Evolutionary conservation across 30 jellyfish, hydroid and myxozoan genomes (phyloP), one percentile per base, ranked within the genome.

Genomic region (Pelagia noctiluca): DNA sequence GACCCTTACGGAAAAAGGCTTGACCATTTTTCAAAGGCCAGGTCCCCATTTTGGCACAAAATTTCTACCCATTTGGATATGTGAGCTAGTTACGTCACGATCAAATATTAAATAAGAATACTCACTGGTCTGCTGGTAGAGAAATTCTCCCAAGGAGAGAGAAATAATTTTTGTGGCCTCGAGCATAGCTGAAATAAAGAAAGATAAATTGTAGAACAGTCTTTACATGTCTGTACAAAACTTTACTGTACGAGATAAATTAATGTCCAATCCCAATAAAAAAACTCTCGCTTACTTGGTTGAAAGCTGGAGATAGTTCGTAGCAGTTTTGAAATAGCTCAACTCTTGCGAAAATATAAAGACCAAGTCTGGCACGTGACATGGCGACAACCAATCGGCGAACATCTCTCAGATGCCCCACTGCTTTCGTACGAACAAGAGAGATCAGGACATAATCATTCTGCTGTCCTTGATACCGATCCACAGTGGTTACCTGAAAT

Each of bases 361-460:
- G 83, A 10, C 99, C 99, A 80, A 95, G 98, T 29, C 99, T 90
- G 13, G 98, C 99, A 76, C 99, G 97, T 5, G 99, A 95, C 97
- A 95, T 88, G 29, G 99, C 99, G 37, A 95, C 99, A 48, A 95
- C 90, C 72, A 95, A 73, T n/a, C 99, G 98, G 24, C 99, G 93
- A 16, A 95, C 97, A 70, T 95, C 99, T 37, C 99, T 84, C 69
- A 95, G 63, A 61, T 95, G 97, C 0, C 99, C 99, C 53, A 95
- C 97, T 12, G 98, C 78, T 64, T 82, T 89, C 42, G 99, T 95
- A 25, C 99, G 95, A 24, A 89, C 98, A 63, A 95, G 85, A 19
- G 99, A 95, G 12, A 95, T 52, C 68, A 95, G 92, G 85, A 95
- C 81, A 86, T 90, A 95, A 63, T 95, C 99, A 81, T 95, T 95